Percentiles rank a stretch among this genome's conserved stretches.
phyloP scores from a whole-genome alignment of 2,113 vertebrate genomes.

The Nematolebias whitei region DNA sequence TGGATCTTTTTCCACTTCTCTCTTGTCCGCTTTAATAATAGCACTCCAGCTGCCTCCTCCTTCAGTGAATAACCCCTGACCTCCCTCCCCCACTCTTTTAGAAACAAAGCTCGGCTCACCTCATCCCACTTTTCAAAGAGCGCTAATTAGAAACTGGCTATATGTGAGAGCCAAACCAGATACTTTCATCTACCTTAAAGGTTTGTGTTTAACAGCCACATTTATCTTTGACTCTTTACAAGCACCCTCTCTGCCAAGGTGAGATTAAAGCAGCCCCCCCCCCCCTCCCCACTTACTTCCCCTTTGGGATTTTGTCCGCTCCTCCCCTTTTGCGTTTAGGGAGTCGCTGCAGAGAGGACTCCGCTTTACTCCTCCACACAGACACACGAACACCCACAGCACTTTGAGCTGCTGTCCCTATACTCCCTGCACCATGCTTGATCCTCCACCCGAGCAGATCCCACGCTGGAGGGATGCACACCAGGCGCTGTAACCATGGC shows the following conservation, averaged over 20 bases:
- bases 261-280: slow-evolving; percentile 15
- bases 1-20: slow-evolving; percentile 36
- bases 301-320: slow-evolving; percentile 20
- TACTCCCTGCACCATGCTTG: slow-evolving; percentile 37
- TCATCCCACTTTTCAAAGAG: slow-evolving; percentile 62
- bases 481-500: slow-evolving; percentile 67
- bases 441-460: slow-evolving; percentile 49
- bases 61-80: slow-evolving; percentile 54
- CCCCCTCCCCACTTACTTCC: neutral
- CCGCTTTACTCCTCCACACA: slow-evolving; percentile 49
- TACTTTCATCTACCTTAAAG: slow-evolving; percentile 30
- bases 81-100: slow-evolving; percentile 59
- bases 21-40: slow-evolving; percentile 32
- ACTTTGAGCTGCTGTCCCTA: slow-evolving; percentile 44
- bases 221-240: slow-evolving; percentile 34
- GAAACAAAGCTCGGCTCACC: slow-evolving; percentile 46
- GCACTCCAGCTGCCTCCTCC: slow-evolving; percentile 49
- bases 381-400: slow-evolving; percentile 31
- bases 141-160: slow-evolving; percentile 58
- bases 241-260: slow-evolving; percentile 25
- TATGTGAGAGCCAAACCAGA: slow-evolving; percentile 42
- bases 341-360: slow-evolving; percentile 41
- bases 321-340: slow-evolving; percentile 20
- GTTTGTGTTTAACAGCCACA: slow-evolving; percentile 16
- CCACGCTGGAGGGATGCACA: slow-evolving; percentile 56